These are phyloP conservation scores for Acholoe squamosa DNA, from an alignment of 2,888 invertebrate species.

Conservation along the genomic window DNA sequence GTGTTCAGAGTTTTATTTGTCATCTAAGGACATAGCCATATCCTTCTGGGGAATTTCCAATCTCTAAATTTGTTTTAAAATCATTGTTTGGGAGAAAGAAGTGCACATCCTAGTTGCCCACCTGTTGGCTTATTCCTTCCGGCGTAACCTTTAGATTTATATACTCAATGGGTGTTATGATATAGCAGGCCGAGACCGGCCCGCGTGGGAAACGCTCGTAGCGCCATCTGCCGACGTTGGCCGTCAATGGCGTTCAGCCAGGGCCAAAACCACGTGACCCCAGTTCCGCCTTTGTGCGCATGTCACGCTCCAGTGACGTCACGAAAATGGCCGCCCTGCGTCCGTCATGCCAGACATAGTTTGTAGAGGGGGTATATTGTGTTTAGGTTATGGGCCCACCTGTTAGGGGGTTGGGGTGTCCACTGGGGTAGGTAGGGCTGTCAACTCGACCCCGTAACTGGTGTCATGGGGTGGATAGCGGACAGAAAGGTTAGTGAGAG, in stretches of 20 bases:
- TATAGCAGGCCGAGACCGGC: not conserved
- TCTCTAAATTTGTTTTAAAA: too few relatives aligned
- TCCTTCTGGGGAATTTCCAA: too few relatives aligned
- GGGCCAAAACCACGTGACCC: not conserved
- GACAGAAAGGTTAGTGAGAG: too few relatives aligned
- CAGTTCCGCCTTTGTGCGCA: slow-evolving; percentile 52
- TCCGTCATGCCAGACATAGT: slow-evolving; percentile 18
- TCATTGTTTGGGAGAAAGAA: too few relatives aligned
- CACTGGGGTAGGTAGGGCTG: not conserved
- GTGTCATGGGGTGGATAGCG: not conserved
- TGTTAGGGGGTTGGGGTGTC: not conserved
- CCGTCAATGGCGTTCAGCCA: slow-evolving; percentile 20
- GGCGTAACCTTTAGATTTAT: not conserved
- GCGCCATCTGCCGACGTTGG: slow-evolving; percentile 27
- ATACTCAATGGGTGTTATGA: not conserved
- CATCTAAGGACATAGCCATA: too few relatives aligned
- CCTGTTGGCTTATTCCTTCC: not conserved
- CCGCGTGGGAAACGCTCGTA: not conserved
- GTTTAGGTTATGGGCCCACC: not conserved
- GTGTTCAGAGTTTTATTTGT: too few relatives aligned
- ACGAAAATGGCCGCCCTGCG: not conserved
- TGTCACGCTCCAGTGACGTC: slow-evolving; percentile 43
- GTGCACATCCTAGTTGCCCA: too few relatives aligned
- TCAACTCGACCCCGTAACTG: not conserved
- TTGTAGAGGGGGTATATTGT: slow-evolving; percentile 1